phyloP scores from a whole-genome alignment of 2,888 invertebrate genomes.

The Melanotus villosus region DNA sequence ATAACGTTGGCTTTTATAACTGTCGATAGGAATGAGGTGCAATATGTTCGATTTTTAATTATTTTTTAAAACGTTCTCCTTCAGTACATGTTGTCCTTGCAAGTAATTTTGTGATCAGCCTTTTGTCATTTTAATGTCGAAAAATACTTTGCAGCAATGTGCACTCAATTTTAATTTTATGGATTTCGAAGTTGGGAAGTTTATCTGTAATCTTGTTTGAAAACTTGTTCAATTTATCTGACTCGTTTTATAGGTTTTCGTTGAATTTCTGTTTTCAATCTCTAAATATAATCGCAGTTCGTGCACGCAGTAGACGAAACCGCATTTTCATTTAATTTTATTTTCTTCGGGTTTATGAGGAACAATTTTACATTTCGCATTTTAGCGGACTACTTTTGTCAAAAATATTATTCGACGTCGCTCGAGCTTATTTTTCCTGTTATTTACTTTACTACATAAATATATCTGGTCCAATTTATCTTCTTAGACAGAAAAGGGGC shows the following conservation, averaged over 20 bases:
- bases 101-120: constrained; percentile 4
- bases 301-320: constrained; percentile 34
- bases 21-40: no score
- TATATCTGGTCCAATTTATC: constrained; percentile 36
- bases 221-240: constrained; percentile 45
- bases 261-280: constrained; percentile 46
- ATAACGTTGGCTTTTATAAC: no score
- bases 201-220: constrained; percentile 45
- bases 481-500: constrained; percentile 37
- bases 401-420: neutral
- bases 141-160: constrained; percentile 31
- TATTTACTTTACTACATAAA: constrained; percentile 26
- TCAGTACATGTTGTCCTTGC: no score
- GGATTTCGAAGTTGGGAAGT: constrained; percentile 44
- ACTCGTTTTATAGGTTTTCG: constrained; percentile 45
- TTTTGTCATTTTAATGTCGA: constrained; percentile 23
- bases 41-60: no score
- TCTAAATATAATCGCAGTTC: constrained; percentile 45
- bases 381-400: neutral
- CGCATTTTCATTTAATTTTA: constrained; percentile 37
- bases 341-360: constrained; percentile 35
- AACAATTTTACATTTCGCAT: constrained; percentile 34
- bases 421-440: neutral
- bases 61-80: no score
- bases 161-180: constrained; percentile 45